Conservation (phyloP, 2,113 vertebrate species). For the Felis chaus region DNA sequence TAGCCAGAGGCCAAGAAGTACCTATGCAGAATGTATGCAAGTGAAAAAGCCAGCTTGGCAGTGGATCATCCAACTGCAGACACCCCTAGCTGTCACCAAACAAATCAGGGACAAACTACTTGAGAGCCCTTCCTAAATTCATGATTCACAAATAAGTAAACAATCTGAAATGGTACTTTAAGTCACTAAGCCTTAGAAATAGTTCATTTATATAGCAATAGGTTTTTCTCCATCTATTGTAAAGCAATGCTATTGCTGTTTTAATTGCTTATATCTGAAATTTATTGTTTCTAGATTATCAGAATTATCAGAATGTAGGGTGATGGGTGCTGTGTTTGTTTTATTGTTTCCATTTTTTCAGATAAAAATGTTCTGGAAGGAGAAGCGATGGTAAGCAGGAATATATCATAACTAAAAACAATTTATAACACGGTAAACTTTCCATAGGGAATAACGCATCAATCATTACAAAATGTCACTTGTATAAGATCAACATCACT, state of each 20-base stretch:
- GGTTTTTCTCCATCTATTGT: neutral
- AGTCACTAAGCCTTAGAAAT: neutral
- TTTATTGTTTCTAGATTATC: neutral
- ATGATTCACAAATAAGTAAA: neutral
- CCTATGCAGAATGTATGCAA: neutral
- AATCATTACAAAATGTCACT: neutral
- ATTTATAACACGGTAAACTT: neutral
- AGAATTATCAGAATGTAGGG: neutral
- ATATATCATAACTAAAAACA: neutral
- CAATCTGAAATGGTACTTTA: neutral
- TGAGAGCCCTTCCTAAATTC: neutral
- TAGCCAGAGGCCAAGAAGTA: neutral
- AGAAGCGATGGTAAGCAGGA: neutral
- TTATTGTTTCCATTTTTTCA: neutral
- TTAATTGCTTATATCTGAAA: neutral
- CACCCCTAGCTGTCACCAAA: neutral
- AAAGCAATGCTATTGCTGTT: neutral
- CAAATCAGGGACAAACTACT: neutral
- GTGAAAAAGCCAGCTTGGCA: neutral
- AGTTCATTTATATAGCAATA: neutral
- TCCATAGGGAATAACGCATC: neutral
- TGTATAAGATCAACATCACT: neutral
- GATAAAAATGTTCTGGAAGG: neutral
- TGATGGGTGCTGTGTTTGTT: neutral
- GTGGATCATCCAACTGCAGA: neutral